These are phyloP conservation scores for Caligus rogercresseyi DNA, from an alignment of 1,140 invertebrate species.

Conservation along the genomic window DNA sequence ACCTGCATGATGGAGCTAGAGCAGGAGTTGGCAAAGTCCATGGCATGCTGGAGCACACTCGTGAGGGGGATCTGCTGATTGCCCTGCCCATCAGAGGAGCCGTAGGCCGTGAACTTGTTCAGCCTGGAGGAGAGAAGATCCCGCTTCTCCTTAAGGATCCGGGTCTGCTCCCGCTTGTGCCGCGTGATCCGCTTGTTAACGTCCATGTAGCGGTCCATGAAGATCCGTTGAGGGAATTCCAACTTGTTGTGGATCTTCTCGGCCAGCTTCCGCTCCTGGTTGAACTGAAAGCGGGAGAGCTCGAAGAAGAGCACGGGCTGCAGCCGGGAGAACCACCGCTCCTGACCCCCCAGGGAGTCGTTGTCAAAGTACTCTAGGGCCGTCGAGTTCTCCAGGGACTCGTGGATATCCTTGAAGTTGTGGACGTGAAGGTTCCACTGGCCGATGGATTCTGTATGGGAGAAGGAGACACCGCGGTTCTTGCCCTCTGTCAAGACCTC, in stretches of 20 bases:
- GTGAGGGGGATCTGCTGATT: conserved; percentile 22
- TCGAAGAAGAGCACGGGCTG: conserved; percentile 35
- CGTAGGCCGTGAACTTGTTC: conserved; percentile 29
- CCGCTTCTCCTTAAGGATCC: conserved; percentile 31
- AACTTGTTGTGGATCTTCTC: conserved; percentile 37
- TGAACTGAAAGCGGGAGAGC: conserved; percentile 34
- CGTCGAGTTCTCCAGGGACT: conserved; percentile 29
- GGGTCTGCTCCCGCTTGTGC: conserved; percentile 31
- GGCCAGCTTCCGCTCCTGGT: conserved; percentile 31
- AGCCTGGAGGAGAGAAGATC: conserved; percentile 28
- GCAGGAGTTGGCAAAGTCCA: conserved; percentile 23
- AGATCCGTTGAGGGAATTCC: conserved; percentile 33
- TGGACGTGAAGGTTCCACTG: conserved; percentile 34
- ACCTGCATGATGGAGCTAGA: conserved; percentile 14
- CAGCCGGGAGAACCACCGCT: conserved; percentile 32
- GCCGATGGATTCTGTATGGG: conserved; percentile 33
- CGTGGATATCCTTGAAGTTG: conserved; percentile 32
- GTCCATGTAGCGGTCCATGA: conserved; percentile 36
- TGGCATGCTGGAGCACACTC: conserved; percentile 23
- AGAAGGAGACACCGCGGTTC: conserved; percentile 28
- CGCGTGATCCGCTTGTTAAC: conserved; percentile 31
- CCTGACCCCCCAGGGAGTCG: conserved; percentile 19
- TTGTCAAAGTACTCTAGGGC: conserved; percentile 21
- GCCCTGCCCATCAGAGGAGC: conserved; percentile 20
- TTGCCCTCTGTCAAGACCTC: conserved; percentile 31